These are phyloP conservation scores for Sebastes reedi DNA, from an alignment of 2,797 vertebrate species.

Conservation along the genomic window DNA sequence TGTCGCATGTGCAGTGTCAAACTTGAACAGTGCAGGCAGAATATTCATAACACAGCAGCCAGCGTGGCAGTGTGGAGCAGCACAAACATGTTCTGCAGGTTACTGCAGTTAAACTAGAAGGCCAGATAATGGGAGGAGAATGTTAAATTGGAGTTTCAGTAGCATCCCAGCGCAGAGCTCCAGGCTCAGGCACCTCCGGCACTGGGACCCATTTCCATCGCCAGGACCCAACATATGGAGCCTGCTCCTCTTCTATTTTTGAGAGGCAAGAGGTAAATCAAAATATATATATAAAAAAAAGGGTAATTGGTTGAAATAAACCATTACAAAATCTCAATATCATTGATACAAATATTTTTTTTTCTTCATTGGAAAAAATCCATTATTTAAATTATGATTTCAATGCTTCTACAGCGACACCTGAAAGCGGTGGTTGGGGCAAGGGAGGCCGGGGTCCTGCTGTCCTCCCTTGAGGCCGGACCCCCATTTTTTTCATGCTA, in stretches of 20 bases:
- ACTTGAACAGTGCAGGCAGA: background rate
- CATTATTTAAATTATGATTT: too few species aligned
- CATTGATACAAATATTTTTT: too few species aligned
- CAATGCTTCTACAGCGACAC: too few species aligned
- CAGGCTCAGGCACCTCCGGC: background rate
- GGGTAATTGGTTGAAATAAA: too few species aligned
- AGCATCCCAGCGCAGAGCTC: background rate
- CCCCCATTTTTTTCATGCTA: too few species aligned
- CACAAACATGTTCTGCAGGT: background rate
- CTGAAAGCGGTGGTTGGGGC: too few species aligned
- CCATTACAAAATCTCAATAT: too few species aligned
- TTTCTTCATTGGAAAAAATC: too few species aligned
- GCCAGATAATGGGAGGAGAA: background rate
- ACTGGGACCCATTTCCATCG: background rate
- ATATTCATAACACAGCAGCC: background rate
- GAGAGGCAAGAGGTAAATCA: too few species aligned
- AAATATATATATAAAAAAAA: too few species aligned
- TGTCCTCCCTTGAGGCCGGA: too few species aligned
- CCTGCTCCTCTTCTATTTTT: background rate
- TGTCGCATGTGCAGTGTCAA: background rate
- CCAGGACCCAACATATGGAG: background rate
- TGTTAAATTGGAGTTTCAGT: background rate
- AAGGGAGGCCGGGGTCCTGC: too few species aligned
- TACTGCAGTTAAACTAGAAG: background rate
- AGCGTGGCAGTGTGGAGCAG: background rate